A percentile compares a stretch with the other conserved stretches of the same genome.
Conservation (phyloP, 1,140 invertebrate genomes). For the Carposina sasakii region DNA sequence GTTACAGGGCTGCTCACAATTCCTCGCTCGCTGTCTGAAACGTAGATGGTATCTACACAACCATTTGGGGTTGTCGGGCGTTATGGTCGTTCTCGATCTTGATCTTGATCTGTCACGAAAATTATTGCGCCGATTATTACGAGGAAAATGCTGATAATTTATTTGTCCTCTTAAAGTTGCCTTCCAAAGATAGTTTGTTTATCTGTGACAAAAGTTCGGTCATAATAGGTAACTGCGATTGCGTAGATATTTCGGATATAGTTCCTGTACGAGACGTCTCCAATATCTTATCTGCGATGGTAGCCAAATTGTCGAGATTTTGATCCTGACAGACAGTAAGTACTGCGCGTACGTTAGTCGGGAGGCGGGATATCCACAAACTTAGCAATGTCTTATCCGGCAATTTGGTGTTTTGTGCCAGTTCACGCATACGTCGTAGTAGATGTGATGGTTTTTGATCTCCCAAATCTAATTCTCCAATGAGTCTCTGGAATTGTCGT, state of each 20-base stretch:
- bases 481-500: constrained; percentile 20
- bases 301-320: constrained; percentile 14
- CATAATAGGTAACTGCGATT: neutral
- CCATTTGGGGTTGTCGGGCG: constrained; percentile 9
- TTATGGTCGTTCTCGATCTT: neutral
- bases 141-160: neutral
- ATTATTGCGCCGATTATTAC: neutral
- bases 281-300: constrained; percentile 18
- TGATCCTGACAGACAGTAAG: neutral
- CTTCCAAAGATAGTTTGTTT: neutral
- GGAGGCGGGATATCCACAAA: constrained; percentile 16
- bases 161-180: neutral
- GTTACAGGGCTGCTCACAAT: constrained; percentile 6
- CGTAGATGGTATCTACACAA: constrained; percentile 12
- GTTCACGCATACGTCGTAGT: constrained; percentile 18
- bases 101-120: neutral
- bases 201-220: neutral
- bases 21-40: constrained; percentile 1
- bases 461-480: constrained; percentile 25
- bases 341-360: neutral
- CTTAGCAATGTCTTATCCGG: constrained; percentile 13
- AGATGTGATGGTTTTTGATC: constrained; percentile 27
- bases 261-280: neutral
- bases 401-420: constrained; percentile 4
- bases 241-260: neutral